Percentiles rank a stretch among this genome's conserved stretches.
phyloP scores from a whole-genome alignment of 2,888 invertebrate genomes.

The Nomada ferruginata region DNA sequence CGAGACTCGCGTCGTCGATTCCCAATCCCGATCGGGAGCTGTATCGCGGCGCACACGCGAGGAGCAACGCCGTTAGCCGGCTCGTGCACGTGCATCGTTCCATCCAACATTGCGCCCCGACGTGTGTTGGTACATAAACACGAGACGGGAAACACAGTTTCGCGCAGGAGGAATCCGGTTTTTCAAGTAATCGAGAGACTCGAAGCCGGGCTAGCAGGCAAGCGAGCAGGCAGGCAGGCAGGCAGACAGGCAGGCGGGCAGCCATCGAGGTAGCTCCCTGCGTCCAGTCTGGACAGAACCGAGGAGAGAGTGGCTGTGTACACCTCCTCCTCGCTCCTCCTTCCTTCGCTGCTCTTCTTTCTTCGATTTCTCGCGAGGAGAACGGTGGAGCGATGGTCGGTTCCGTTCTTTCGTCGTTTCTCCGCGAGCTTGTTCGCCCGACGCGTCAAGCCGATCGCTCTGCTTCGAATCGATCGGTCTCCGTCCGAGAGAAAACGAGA shows the following conservation, averaged over 20 bases:
- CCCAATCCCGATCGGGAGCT: constrained; percentile 36
- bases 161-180: constrained; percentile 82
- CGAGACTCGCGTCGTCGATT: neutral
- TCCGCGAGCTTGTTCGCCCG: no score
- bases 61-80: constrained; percentile 37
- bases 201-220: constrained; percentile 64
- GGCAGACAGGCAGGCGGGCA: constrained; percentile 66
- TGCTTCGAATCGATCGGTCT: constrained; percentile 7
- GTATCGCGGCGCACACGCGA: constrained; percentile 15
- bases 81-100: constrained; percentile 20
- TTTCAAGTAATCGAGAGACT: constrained; percentile 82
- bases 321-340: constrained; percentile 73
- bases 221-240: constrained; percentile 61
- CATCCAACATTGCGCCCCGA: constrained; percentile 31
- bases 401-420: no score
- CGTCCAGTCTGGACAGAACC: constrained; percentile 62
- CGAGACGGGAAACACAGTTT: constrained; percentile 81
- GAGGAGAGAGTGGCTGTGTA: constrained; percentile 69
- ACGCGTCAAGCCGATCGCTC: constrained; percentile 34
- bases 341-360: constrained; percentile 69
- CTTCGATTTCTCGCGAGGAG: constrained; percentile 55
- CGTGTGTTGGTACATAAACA: constrained; percentile 76
- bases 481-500: neutral
- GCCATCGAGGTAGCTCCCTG: constrained; percentile 70
- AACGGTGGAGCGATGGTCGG: no score